Evolutionary conservation across 2,888 invertebrate genomes (phyloP), one percentile per base, ranked within the genome.

Genomic region (Bembecia ichneumoniformis): DNA sequence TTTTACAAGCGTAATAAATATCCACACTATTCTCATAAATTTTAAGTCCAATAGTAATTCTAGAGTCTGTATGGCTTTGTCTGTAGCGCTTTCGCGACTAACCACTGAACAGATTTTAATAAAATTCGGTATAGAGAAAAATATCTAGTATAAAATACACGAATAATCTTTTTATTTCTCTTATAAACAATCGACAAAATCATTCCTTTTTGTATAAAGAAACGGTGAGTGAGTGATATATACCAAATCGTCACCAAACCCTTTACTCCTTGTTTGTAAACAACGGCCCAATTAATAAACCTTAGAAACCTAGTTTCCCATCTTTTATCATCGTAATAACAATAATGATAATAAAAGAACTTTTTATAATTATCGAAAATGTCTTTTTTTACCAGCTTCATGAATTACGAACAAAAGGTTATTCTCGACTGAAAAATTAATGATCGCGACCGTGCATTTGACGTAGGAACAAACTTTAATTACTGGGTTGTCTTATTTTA

Each of bases 371-470:
- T 52, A 54, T 58, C 52, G 46, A 46, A 58, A 58, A 54, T 56
- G 47, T 47, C 46, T 56, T 58, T 58, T 57, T 58, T 53, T 50
- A 56, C 60, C 62, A 62, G 63, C 59, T 65, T 60, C 52, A 51
- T 55, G 59, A 57, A 54, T 58, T 59, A 64, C 55, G 62, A 52
- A 59, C 57, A 58, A 61, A 59, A 63, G 55, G 16, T 56, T 59
- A 59, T 57, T 58, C 60, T 62, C 59, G 58, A 57, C 54, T 55
- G 28, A 59, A 58, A 59, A 68, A 66, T 68, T 68, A 67, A 68
- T 62, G 62, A 66, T 63, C 57, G 51, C 52, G 54, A 58, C 53
- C 54, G 58, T 65, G 67, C 60, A 57, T 61, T 60, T 66, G 65
- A 68, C 68, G 58, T 50, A 47, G 47, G 51, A 51, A 49, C 57